Conservation (phyloP, 2,113 vertebrate species). For the Stegastes partitus region DNA sequence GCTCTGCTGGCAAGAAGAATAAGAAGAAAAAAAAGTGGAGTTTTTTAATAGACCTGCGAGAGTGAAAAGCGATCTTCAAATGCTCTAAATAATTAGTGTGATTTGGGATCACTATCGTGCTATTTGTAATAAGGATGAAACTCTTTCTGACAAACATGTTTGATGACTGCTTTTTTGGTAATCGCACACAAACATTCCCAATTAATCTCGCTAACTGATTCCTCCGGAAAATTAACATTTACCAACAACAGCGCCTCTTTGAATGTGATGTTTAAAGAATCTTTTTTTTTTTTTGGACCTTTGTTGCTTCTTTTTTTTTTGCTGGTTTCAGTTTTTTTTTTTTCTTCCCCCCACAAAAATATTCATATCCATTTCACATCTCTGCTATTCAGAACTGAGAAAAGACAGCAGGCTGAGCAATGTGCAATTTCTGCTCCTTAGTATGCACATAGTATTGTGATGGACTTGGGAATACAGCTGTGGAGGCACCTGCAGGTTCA, state of each 20-base stretch:
- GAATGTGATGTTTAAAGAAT: background rate
- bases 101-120: background rate
- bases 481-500: conserved; percentile 87
- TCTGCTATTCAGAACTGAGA: conserved; percentile 25
- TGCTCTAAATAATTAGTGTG: background rate
- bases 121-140: conserved; percentile 22
- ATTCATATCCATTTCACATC: conserved; percentile 20
- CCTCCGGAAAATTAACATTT: background rate
- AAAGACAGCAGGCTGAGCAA: conserved; percentile 51
- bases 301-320: conserved; percentile 12
- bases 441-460: conserved; percentile 84
- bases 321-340: background rate
- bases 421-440: conserved; percentile 71
- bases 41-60: conserved; percentile 7
- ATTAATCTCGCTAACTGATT: conserved; percentile 2
- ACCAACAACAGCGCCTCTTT: background rate
- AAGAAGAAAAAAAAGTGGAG: background rate
- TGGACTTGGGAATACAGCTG: conserved; percentile 89
- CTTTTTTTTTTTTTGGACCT: background rate
- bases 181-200: conserved; percentile 4
- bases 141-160: background rate
- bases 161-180: background rate
- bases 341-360: background rate
- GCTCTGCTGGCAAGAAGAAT: background rate
- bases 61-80: conserved; percentile 2